These are phyloP conservation scores for Orbicella faveolata DNA, from an alignment of 64 coral and sea anemone species.

Conservation along the genomic window DNA sequence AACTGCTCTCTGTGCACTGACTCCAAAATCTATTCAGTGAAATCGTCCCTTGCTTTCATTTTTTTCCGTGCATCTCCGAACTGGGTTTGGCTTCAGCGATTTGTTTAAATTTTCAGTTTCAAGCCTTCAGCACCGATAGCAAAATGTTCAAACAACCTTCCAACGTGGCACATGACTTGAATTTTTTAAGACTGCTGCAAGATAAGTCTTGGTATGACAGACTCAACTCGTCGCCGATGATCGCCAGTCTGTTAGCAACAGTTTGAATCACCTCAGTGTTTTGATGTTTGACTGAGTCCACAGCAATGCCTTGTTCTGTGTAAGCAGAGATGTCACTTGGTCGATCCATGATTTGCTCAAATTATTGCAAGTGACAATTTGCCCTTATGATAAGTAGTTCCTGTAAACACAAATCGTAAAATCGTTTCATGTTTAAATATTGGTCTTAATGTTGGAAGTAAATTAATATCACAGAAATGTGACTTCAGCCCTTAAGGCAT, in stretches of 20 bases:
- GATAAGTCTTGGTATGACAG: neutral
- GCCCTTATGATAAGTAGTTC: neutral
- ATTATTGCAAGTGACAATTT: too few species aligned
- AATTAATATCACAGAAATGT: too few species aligned
- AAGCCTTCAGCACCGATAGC: neutral
- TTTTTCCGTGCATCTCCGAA: neutral
- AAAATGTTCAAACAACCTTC: neutral
- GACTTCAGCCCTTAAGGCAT: too few species aligned
- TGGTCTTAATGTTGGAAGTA: too few species aligned
- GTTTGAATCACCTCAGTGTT: neutral
- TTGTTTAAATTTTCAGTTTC: neutral
- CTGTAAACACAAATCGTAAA: neutral
- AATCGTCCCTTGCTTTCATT: neutral
- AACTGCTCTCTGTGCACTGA: neutral
- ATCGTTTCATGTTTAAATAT: neutral
- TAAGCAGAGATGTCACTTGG: neutral
- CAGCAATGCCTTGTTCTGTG: neutral
- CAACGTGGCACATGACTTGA: neutral
- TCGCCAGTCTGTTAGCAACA: neutral
- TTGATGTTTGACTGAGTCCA: neutral
- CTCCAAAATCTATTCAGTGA: neutral
- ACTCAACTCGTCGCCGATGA: constrained; percentile 16
- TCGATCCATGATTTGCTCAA: neutral
- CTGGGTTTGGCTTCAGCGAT: too few species aligned
- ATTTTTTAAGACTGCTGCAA: neutral